phyloP scores from a whole-genome alignment of 2,113 vertebrate genomes.

The Pristiophorus japonicus region DNA sequence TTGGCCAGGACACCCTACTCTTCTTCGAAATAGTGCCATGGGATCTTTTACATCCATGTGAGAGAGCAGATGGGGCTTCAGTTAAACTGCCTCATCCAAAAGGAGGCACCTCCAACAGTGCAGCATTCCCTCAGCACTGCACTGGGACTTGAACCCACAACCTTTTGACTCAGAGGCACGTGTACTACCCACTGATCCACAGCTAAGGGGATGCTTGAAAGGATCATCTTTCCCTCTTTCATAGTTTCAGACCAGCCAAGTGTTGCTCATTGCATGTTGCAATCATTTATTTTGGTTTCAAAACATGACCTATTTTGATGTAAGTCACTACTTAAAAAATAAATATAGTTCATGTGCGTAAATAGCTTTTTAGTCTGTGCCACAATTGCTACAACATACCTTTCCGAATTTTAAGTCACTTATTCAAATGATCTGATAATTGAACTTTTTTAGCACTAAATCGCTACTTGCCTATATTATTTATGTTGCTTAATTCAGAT shows the following conservation, averaged over 20 bases:
- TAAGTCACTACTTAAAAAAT: background rate
- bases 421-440: background rate
- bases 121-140: no score
- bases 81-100: no score
- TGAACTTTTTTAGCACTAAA: background rate
- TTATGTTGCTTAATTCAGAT: background rate
- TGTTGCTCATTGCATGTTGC: background rate
- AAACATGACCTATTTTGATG: background rate
- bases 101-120: no score
- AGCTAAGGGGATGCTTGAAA: no score
- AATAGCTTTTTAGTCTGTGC: background rate
- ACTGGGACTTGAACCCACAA: no score
- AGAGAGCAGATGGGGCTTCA: no score
- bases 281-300: background rate
- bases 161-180: no score
- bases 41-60: no score
- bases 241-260: background rate
- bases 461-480: background rate
- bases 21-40: no score
- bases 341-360: background rate
- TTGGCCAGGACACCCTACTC: no score
- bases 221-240: no score
- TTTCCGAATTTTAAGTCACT: background rate
- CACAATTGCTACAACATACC: background rate
- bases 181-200: no score